These are phyloP conservation scores for Tipula helvola DNA, from an alignment of 2,888 invertebrate genomes.

Conservation along the genomic window DNA sequence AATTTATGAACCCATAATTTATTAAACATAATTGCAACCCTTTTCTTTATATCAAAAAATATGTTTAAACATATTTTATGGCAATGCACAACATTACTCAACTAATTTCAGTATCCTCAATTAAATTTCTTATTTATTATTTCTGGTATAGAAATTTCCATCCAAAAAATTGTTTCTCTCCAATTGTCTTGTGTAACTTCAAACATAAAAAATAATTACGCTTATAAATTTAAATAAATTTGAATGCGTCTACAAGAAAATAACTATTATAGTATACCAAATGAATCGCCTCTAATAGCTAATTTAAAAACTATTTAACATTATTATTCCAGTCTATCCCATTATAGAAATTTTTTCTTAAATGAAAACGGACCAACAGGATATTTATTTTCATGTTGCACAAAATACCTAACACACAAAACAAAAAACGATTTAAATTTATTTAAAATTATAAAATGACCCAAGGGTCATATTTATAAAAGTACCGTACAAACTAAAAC, in stretches of 20 bases:
- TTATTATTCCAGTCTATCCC: neutral
- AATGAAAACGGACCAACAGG: neutral
- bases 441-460: neutral
- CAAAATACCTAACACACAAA: neutral
- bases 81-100: neutral
- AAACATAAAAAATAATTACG: neutral
- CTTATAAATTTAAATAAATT: neutral
- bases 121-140: neutral
- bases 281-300: neutral
- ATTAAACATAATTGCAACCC: neutral
- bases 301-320: neutral
- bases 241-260: neutral
- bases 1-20: neutral
- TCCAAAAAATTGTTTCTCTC: neutral
- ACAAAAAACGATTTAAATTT: neutral
- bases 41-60: neutral
- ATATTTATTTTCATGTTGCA: neutral
- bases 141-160: neutral
- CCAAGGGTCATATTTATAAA: neutral
- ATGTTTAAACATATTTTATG: neutral
- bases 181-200: neutral
- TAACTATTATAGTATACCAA: neutral
- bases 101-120: neutral
- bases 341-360: neutral
- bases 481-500: neutral